A percentile compares a stretch with the other conserved stretches of the same genome.
Conservation (phyloP, 1,140 invertebrate genomes). For the Zaprionus vittiger region DNA sequence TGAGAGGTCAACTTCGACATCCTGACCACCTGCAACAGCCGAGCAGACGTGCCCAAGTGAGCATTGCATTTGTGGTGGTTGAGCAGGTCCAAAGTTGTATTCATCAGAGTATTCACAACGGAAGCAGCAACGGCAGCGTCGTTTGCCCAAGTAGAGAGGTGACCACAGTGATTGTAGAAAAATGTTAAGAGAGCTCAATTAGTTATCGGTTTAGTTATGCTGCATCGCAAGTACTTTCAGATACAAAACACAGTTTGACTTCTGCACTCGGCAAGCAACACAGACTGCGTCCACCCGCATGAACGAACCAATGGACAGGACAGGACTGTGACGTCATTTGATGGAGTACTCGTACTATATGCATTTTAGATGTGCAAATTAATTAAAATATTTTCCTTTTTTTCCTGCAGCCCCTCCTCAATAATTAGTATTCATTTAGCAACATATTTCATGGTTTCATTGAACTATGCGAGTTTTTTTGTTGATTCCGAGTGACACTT, state of each 20-base stretch:
- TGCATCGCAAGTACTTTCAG: slow-evolving; percentile 6
- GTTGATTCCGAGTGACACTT: slow-evolving; percentile 16
- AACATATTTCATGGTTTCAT: neutral
- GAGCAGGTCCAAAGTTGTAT: slow-evolving; percentile 41
- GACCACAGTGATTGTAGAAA: slow-evolving; percentile 47
- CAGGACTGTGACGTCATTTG: neutral
- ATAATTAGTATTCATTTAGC: slow-evolving; percentile 15
- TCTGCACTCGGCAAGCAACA: slow-evolving; percentile 11
- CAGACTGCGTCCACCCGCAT: slow-evolving; percentile 37
- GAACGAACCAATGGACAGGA: slow-evolving; percentile 4
- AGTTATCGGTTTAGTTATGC: slow-evolving; percentile 59
- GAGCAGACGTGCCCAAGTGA: slow-evolving; percentile 77
- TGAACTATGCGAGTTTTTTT: slow-evolving; percentile 11
- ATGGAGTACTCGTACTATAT: neutral
- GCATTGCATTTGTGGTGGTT: slow-evolving; percentile 27
- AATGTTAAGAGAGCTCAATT: slow-evolving; percentile 69
- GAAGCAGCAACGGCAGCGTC: slow-evolving; percentile 15
- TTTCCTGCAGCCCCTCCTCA: neutral
- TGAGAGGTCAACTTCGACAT: slow-evolving; percentile 83
- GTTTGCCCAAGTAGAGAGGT: slow-evolving; percentile 15
- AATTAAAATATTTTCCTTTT: slow-evolving; percentile 54
- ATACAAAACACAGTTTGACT: slow-evolving; percentile 14
- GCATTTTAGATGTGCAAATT: slow-evolving; percentile 21
- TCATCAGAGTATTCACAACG: slow-evolving; percentile 29
- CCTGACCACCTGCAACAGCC: slow-evolving; percentile 80